A percentile compares a stretch with the other conserved stretches of the same genome.
These are phyloP conservation scores for Oegoconia quadripuncta DNA, from an alignment of 2,888 invertebrate genomes.

Conservation along the genomic window DNA sequence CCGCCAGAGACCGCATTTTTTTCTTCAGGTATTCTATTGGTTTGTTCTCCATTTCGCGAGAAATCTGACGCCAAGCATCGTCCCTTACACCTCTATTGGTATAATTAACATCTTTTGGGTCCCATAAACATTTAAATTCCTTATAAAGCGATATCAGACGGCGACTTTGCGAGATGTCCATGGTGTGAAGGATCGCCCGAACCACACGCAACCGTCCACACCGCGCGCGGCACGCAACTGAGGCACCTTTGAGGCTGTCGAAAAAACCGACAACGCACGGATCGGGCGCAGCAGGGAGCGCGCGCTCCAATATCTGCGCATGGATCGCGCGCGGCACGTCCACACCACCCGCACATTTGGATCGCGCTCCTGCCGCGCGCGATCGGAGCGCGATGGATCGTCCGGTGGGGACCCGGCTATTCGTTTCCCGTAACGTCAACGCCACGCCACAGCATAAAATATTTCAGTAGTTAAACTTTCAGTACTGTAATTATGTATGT, in stretches of 20 bases:
- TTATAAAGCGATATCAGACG: conserved; percentile 22
- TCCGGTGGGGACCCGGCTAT: conserved; percentile 15
- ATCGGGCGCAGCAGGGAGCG: conserved; percentile 22
- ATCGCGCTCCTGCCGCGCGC: conserved; percentile 9
- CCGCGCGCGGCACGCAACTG: conserved; percentile 17
- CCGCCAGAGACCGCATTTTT: conserved; percentile 25
- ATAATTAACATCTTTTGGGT: conserved; percentile 25
- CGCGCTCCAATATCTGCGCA: conserved; percentile 15
- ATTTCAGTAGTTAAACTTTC: no score
- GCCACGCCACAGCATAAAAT: no score
- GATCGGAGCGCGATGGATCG: conserved; percentile 15
- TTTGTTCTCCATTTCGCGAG: conserved; percentile 18
- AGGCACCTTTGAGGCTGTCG: conserved; percentile 20
- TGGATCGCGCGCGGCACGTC: conserved; percentile 9
- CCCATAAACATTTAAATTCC: conserved; percentile 23
- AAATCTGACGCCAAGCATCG: conserved; percentile 26
- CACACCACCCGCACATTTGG: not conserved
- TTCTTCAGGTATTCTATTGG: conserved; percentile 20
- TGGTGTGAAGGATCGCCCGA: conserved; percentile 15
- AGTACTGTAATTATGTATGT: no score
- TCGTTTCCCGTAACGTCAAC: no score
- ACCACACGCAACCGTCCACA: conserved; percentile 15
- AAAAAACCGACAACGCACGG: conserved; percentile 25
- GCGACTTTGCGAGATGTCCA: conserved; percentile 7
- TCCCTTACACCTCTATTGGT: conserved; percentile 29